Conservation (phyloP, 1,140 invertebrate genomes). For the Araneus ventricosus region DNA sequence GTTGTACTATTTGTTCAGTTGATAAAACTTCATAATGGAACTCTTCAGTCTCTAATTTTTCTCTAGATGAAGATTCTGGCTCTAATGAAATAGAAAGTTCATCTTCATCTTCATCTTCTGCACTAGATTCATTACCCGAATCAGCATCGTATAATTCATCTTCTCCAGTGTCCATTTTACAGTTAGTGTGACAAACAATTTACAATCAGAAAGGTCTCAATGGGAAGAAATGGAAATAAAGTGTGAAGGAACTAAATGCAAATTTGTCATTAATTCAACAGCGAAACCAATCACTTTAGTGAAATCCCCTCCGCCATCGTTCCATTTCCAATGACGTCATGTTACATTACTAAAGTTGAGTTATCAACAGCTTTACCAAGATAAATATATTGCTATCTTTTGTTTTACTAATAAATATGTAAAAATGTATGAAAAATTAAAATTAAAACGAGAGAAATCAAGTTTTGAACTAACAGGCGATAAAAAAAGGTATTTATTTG, state of each 20-base stretch:
- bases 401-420: too few species aligned
- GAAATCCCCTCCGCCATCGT: slow-evolving; percentile 60
- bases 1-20: slow-evolving; percentile 96
- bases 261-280: slow-evolving; percentile 28
- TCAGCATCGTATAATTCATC: slow-evolving; percentile 73
- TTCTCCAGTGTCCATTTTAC: slow-evolving; percentile 71
- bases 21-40: slow-evolving; percentile 96
- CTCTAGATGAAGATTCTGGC: slow-evolving; percentile 71
- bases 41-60: slow-evolving; percentile 83
- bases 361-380: neutral
- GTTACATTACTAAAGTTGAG: slow-evolving; percentile 47
- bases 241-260: neutral
- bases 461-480: too few species aligned
- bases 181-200: neutral
- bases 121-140: slow-evolving; percentile 74
- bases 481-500: too few species aligned
- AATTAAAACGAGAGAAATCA: neutral
- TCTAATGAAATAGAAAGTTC: slow-evolving; percentile 72
- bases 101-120: slow-evolving; percentile 71
- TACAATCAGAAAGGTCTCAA: neutral
- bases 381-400: neutral
- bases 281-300: slow-evolving; percentile 10
- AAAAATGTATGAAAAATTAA: too few species aligned
- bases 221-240: slow-evolving; percentile 16
- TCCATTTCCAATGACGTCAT: slow-evolving; percentile 69